These are phyloP conservation scores for Megalops atlanticus DNA, from an alignment of 2,113 vertebrate genomes.

Conservation along the genomic window DNA sequence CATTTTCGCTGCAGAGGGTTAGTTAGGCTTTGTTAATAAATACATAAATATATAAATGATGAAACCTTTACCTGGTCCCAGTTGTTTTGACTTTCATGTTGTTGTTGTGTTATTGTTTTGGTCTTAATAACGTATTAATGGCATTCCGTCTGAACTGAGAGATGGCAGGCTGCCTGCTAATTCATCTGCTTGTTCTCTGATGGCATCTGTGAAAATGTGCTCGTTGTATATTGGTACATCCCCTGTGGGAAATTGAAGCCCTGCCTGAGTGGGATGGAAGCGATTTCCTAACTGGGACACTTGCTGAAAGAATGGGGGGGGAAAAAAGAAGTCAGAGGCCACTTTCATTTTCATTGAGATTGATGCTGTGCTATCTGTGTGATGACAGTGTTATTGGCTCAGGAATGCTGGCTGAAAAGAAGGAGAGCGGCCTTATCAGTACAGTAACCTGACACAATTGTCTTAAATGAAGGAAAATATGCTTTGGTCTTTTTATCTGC, in stretches of 20 bases:
- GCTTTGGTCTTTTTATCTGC: neutral
- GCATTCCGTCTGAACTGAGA: conserved; percentile 80
- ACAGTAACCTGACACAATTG: neutral
- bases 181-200: conserved; percentile 82
- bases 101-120: conserved; percentile 83
- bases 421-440: neutral
- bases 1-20: conserved; percentile 68
- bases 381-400: neutral
- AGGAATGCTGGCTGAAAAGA: neutral
- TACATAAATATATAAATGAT: conserved; percentile 80
- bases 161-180: conserved; percentile 81
- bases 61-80: conserved; percentile 83
- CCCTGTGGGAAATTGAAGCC: conserved; percentile 78
- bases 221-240: conserved; percentile 79
- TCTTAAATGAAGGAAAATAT: neutral
- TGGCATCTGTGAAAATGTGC: conserved; percentile 81
- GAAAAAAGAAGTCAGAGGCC: conserved; percentile 60
- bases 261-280: conserved; percentile 75
- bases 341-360: conserved; percentile 59
- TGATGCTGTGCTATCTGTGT: conserved; percentile 45
- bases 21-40: conserved; percentile 77
- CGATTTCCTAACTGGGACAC: conserved; percentile 80
- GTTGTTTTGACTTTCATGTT: conserved; percentile 80
- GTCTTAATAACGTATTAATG: conserved; percentile 81
- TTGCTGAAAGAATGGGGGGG: conserved; percentile 48